These are phyloP conservation scores for Xylocampa areola DNA, from an alignment of 2,888 invertebrate genomes.

Conservation along the genomic window DNA sequence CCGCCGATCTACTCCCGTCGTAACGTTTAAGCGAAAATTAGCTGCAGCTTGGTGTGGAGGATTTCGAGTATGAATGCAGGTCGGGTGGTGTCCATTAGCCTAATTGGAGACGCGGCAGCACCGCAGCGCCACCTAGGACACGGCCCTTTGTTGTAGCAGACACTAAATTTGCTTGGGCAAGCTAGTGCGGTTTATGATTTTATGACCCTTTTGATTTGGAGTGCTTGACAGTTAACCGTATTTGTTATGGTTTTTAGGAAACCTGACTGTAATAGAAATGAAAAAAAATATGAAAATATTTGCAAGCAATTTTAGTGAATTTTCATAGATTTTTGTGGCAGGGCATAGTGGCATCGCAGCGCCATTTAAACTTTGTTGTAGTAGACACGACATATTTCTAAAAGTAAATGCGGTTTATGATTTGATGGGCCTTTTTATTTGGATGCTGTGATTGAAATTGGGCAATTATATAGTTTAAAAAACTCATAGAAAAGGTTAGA, in stretches of 20 bases:
- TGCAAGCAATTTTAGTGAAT: too few relatives aligned
- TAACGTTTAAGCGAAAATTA: constrained; percentile 86
- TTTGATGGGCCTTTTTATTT: too few relatives aligned
- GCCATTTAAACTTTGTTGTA: too few relatives aligned
- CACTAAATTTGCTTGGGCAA: constrained; percentile 61
- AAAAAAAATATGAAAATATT: too few relatives aligned
- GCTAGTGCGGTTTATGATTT: constrained; percentile 41
- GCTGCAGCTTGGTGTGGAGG: constrained; percentile 87
- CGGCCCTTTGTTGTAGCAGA: constrained; percentile 74
- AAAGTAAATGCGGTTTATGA: too few relatives aligned
- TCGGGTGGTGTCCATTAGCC: constrained; percentile 88
- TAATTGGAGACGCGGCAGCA: constrained; percentile 83
- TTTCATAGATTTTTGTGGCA: too few relatives aligned
- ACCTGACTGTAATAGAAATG: too few relatives aligned
- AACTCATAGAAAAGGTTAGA: too few relatives aligned
- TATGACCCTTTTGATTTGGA: constrained; percentile 9
- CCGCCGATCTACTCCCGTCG: constrained; percentile 65
- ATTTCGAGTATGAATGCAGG: constrained; percentile 88
- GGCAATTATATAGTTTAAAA: too few relatives aligned
- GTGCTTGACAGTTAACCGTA: neutral
- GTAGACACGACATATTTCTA: too few relatives aligned
- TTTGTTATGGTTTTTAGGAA: neutral
- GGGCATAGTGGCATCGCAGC: too few relatives aligned
- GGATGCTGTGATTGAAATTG: too few relatives aligned
- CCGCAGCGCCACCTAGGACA: constrained; percentile 70